These are phyloP conservation scores for Tenthredo amoena DNA, from an alignment of 2,888 invertebrate species.

Conservation along the genomic window DNA sequence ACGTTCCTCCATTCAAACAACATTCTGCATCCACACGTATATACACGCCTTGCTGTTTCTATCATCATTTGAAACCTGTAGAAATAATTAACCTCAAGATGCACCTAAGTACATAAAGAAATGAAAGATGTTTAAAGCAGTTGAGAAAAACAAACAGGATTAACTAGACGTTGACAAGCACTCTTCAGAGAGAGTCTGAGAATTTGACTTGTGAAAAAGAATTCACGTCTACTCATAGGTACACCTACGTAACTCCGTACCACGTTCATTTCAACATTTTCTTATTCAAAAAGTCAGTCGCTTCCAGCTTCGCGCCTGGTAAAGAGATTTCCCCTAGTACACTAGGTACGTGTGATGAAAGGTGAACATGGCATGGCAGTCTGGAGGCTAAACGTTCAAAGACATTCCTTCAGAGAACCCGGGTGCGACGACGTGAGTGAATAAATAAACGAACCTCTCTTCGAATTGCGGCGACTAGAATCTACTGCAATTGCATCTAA, in stretches of 20 bases:
- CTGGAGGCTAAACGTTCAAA: constrained; percentile 20
- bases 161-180: background rate
- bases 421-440: constrained; percentile 28
- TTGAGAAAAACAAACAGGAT: background rate
- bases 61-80: background rate
- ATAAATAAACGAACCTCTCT: constrained; percentile 40
- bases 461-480: background rate
- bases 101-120: background rate
- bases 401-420: constrained; percentile 25
- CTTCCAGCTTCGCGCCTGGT: constrained; percentile 3
- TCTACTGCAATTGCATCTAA: background rate
- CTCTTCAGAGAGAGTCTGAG: background rate
- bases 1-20: background rate
- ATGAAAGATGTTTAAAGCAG: background rate
- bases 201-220: background rate
- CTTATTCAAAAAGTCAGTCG: constrained; percentile 24
- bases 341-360: constrained; percentile 33
- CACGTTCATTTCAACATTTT: constrained; percentile 1
- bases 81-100: background rate
- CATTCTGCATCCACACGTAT: background rate
- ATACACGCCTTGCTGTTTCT: background rate
- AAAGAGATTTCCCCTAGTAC: constrained; percentile 8
- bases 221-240: constrained; percentile 15
- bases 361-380: constrained; percentile 12
- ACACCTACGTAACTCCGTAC: background rate